Conservation (phyloP, 2,113 vertebrate genomes). For the Bostrychus sinensis region DNA sequence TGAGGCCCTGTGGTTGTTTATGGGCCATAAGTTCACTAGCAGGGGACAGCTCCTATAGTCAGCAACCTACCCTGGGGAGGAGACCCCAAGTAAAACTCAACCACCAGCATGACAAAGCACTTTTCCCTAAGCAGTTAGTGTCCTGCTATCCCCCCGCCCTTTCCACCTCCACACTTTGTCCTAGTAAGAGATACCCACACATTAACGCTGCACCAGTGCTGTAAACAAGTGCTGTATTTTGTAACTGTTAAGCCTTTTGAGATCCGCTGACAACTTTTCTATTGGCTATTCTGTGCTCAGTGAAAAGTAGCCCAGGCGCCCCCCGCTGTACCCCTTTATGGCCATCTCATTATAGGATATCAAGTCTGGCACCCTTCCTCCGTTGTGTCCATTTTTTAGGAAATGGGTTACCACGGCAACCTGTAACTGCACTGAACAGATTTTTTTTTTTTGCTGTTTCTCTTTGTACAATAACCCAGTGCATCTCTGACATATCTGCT, state of each 20-base stretch:
- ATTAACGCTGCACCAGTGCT: background rate
- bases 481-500: background rate
- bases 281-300: background rate
- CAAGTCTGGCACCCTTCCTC: conserved; percentile 4
- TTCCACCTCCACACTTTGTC: background rate
- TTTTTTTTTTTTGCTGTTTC: background rate
- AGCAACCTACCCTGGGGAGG: background rate
- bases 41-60: background rate
- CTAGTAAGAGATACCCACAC: background rate
- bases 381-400: conserved; percentile 1
- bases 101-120: background rate
- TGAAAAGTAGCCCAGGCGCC: background rate
- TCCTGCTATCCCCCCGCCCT: background rate
- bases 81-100: background rate
- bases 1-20: background rate
- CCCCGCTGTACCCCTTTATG: conserved; percentile 2
- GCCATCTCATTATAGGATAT: conserved; percentile 6
- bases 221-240: conserved; percentile 5
- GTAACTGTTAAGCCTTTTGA: conserved; percentile 3
- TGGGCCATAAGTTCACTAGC: too few species aligned
- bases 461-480: conserved; percentile 5
- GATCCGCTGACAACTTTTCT: background rate
- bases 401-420: conserved; percentile 8
- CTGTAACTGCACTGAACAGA: background rate
- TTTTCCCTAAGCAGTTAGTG: background rate